Percentiles rank a stretch among this genome's conserved stretches.
These are phyloP conservation scores for Smittia aterrima DNA, from an alignment of 2,888 invertebrate genomes.

Conservation along the genomic window DNA sequence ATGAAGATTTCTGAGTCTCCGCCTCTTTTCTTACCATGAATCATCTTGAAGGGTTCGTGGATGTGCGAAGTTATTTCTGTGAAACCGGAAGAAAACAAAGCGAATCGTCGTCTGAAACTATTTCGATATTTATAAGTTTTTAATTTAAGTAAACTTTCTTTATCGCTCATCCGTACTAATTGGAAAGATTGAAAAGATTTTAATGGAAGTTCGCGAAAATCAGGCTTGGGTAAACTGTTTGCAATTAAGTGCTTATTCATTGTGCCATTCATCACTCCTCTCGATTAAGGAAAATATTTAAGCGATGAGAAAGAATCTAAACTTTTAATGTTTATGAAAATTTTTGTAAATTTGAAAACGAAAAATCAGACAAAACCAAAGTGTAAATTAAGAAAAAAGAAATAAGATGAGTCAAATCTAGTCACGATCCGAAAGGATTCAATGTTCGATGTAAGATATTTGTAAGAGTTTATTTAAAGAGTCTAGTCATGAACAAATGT, in stretches of 20 bases:
- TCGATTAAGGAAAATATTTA: not conserved
- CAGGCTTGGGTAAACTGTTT: slow-evolving; percentile 19
- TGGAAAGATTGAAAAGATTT: not conserved
- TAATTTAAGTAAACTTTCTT: not conserved
- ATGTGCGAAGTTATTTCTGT: not conserved
- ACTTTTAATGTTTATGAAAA: not conserved
- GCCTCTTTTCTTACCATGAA: slow-evolving; percentile 18
- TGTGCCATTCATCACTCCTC: not conserved
- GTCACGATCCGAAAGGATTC: not conserved
- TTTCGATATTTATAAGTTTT: not conserved
- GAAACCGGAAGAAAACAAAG: not conserved
- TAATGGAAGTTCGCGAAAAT: not conserved
- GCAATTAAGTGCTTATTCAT: slow-evolving; percentile 26
- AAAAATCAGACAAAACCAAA: not conserved
- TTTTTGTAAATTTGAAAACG: not conserved
- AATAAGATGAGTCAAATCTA: not conserved
- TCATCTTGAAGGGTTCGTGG: not conserved
- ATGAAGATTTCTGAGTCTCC: slow-evolving; percentile 15
- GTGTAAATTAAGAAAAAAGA: slow-evolving; percentile 10
- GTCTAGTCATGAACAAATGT: not conserved
- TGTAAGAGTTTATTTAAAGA: not conserved
- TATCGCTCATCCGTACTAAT: not conserved
- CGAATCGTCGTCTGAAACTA: not conserved
- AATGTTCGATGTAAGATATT: not conserved
- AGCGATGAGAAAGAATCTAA: not conserved